Conservation (phyloP, 2,797 vertebrate species). For the Bradypus variegatus region DNA sequence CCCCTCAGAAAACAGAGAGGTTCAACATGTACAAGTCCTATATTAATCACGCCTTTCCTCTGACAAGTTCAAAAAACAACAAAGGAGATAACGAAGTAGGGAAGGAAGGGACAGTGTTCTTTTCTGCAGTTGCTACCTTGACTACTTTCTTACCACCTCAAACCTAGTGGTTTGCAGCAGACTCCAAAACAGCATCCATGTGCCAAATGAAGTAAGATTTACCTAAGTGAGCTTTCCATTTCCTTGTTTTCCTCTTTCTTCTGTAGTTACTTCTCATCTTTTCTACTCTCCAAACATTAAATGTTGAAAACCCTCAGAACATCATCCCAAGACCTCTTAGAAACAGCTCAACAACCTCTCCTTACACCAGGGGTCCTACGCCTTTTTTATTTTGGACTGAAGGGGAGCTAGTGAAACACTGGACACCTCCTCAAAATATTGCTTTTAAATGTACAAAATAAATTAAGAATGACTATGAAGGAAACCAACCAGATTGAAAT, state of each 20-base stretch:
- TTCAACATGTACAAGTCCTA: background rate
- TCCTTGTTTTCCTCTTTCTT: background rate
- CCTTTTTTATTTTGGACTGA: no score
- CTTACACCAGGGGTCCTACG: no score
- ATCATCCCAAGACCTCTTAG: no score
- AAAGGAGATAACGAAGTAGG: background rate
- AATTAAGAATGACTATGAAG: no score
- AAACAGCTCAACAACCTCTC: no score
- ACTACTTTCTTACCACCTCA: background rate
- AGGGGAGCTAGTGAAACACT: no score
- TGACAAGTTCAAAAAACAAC: background rate
- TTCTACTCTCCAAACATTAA: background rate
- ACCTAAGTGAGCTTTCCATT: no score
- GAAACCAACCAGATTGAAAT: no score
- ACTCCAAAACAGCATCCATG: background rate
- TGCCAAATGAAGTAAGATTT: no score
- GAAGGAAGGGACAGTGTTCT: background rate
- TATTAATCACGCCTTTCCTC: background rate
- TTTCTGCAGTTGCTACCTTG: background rate
- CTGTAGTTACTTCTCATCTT: background rate
- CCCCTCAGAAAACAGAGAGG: background rate
- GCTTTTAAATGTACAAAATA: no score
- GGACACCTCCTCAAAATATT: no score
- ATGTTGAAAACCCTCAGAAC: no score
- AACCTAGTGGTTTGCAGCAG: background rate